A percentile compares a stretch with the other conserved stretches of the same genome.
Evolutionary conservation across 2,888 invertebrate genomes (phyloP).

Genomic region (Agrotis clavis): DNA sequence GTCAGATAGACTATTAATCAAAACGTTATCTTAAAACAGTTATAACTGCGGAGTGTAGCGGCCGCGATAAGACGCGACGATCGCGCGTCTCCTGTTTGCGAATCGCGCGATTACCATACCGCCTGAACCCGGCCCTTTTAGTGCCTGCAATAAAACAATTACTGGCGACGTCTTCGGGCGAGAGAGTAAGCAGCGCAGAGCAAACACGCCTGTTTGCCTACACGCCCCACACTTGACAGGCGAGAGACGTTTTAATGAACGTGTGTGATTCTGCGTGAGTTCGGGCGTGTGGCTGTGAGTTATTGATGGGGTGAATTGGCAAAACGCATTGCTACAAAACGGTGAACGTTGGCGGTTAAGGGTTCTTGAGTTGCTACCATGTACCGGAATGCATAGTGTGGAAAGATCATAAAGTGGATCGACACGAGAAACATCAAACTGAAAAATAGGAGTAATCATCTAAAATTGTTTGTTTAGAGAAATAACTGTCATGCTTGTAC

Average conservation of each 20-base stretch:
- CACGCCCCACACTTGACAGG: neutral
- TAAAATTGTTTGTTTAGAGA: no score
- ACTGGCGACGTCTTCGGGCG: constrained; percentile 58
- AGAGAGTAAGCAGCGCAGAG: constrained; percentile 55
- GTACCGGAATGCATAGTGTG: neutral
- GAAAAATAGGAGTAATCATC: no score
- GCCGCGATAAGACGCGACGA: constrained; percentile 62
- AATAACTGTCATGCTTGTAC: neutral
- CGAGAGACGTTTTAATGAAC: constrained; percentile 42
- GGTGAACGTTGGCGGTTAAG: neutral
- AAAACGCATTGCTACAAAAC: neutral
- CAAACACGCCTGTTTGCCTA: constrained; percentile 40
- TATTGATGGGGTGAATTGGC: neutral
- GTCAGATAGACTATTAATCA: constrained; percentile 55
- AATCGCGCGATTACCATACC: constrained; percentile 75
- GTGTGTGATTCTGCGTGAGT: constrained; percentile 12
- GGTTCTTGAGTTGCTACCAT: neutral
- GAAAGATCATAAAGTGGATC: no score
- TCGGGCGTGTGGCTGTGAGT: neutral
- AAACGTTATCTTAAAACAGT: constrained; percentile 62
- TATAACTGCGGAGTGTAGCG: constrained; percentile 53
- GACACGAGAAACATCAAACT: neutral
- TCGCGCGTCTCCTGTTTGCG: constrained; percentile 72
- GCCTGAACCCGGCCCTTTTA: constrained; percentile 66
- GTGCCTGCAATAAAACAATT: constrained; percentile 70